phyloP scores from a whole-genome alignment of 1,140 invertebrate species.

The Helicoverpa armigera region DNA sequence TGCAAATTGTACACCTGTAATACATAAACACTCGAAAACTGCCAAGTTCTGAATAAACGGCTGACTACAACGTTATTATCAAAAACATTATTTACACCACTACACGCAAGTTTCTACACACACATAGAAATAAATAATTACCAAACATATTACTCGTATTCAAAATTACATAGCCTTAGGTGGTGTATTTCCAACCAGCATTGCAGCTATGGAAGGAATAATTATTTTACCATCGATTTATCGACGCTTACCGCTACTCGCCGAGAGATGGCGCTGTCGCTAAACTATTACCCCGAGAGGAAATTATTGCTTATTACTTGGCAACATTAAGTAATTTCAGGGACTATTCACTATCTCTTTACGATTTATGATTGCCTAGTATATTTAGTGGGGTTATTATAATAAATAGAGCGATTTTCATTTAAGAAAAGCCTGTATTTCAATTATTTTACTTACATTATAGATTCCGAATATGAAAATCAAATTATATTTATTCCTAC shows the following conservation, averaged over 20 bases:
- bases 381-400: conserved; percentile 13
- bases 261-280: conserved; percentile 72
- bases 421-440: too few relatives aligned
- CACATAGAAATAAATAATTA: conserved; percentile 33
- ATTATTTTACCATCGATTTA: conserved; percentile 65
- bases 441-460: background rate
- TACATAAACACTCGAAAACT: background rate
- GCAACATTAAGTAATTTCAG: conserved; percentile 43
- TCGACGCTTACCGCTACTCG: conserved; percentile 67
- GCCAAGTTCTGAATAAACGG: background rate
- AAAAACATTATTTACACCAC: conserved; percentile 6
- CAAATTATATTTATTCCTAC: too few relatives aligned
- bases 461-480: background rate
- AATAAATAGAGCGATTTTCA: conserved; percentile 21
- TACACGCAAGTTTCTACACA: background rate
- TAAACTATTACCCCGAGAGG: conserved; percentile 42
- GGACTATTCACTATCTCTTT: conserved; percentile 30
- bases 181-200: conserved; percentile 17
- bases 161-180: conserved; percentile 42
- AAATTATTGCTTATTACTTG: conserved; percentile 57
- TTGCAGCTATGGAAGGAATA: conserved; percentile 21
- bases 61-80: conserved; percentile 4
- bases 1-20: background rate
- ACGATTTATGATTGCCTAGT: conserved; percentile 36
- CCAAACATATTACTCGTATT: conserved; percentile 27